These are phyloP conservation scores for Noctua janthina DNA, from an alignment of 2,888 invertebrate genomes.

Conservation along the genomic window DNA sequence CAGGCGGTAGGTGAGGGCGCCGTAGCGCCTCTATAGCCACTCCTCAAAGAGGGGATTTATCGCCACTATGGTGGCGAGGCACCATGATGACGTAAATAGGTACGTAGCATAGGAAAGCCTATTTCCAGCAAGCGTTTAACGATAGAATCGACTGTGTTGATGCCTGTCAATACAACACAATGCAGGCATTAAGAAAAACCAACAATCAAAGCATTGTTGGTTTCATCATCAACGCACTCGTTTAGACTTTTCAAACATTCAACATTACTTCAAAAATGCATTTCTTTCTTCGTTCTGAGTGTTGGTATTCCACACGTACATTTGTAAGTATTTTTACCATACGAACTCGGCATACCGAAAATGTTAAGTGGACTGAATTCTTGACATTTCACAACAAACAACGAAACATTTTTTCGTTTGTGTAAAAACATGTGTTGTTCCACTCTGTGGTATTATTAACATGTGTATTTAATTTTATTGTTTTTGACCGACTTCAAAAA, in stretches of 20 bases:
- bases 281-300: conserved; percentile 31
- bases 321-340: conserved; percentile 46
- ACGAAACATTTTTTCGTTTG: conserved; percentile 36
- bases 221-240: conserved; percentile 21
- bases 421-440: conserved; percentile 26
- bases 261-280: conserved; percentile 42
- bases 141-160: conserved; percentile 4
- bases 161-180: conserved; percentile 29
- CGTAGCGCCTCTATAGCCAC: too few relatives aligned
- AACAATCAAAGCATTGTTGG: conserved; percentile 17
- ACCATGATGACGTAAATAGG: not conserved
- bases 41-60: too few relatives aligned
- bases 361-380: conserved; percentile 55
- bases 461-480: not conserved
- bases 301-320: conserved; percentile 30
- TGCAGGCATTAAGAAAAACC: conserved; percentile 18
- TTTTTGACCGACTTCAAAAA: conserved; percentile 3
- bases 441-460: conserved; percentile 29
- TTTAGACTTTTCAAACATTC: conserved; percentile 28
- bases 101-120: not conserved
- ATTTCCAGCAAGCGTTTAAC: conserved; percentile 10
- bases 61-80: too few relatives aligned
- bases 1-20: too few relatives aligned
- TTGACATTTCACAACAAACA: conserved; percentile 62
- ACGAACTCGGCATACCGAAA: conserved; percentile 42